phyloP scores from a whole-genome alignment of 2,797 vertebrate species.

The Neosalanx taihuensis region DNA sequence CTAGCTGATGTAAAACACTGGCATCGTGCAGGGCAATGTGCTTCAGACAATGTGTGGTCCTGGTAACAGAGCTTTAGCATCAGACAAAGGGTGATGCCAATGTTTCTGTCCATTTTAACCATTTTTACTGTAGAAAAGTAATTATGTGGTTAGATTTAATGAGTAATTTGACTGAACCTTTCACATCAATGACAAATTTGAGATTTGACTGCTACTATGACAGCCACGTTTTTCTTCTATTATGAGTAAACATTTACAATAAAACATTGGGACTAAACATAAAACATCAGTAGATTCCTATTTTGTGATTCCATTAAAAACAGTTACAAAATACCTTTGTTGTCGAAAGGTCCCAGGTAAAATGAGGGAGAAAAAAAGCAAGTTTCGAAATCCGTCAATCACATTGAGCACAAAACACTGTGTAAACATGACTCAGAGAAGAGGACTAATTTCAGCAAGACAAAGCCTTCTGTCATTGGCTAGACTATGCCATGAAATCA shows the following conservation, averaged over 20 bases:
- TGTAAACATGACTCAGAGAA: slow-evolving; percentile 45
- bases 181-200: not conserved
- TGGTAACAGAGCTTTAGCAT: slow-evolving; percentile 50
- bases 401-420: slow-evolving; percentile 31
- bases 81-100: slow-evolving; percentile 41
- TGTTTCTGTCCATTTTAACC: slow-evolving; percentile 46
- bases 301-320: not conserved
- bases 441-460: slow-evolving; percentile 55
- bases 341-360: slow-evolving; percentile 19
- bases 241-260: not conserved
- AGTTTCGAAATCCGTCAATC: slow-evolving; percentile 18
- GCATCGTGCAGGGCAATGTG: slow-evolving; percentile 63
- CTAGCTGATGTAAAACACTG: slow-evolving; percentile 68
- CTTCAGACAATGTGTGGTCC: slow-evolving; percentile 22
- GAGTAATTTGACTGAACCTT: not conserved
- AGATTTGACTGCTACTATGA: not conserved
- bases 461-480: slow-evolving; percentile 58
- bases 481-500: slow-evolving; percentile 24
- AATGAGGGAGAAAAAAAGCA: not conserved
- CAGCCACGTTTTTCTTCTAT: not conserved
- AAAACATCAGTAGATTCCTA: not conserved
- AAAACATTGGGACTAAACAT: not conserved
- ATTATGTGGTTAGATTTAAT: not conserved
- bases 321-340: slow-evolving; percentile 49
- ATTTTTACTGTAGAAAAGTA: slow-evolving; percentile 43